Evolutionary conservation across 2,113 vertebrate genomes (phyloP), one percentile per base, ranked within the genome.

Genomic region (Cebidichthys violaceus): DNA sequence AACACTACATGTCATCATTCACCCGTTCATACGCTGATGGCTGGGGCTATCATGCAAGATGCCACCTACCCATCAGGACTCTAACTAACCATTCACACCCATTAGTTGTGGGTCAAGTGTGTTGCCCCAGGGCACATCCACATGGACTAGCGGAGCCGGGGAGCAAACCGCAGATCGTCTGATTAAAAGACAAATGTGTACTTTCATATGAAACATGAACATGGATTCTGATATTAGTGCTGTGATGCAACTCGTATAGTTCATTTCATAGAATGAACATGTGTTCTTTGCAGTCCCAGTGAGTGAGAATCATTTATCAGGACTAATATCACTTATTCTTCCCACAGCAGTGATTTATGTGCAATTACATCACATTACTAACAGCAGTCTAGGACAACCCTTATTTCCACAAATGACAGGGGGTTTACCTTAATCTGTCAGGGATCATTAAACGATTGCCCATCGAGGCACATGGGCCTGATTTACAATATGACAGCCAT

Each of bases 381-480:
- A 37, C 41, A 45, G 35, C 29, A 29, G 29, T 70, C 59, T 65
- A 31, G 43, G 29, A 43, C 31, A 17, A 27, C 24, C 37, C 52
- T 35, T 59, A 77, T 77, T 83, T 72, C 33, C 8, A 74, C 6
- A 27, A 64, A 68, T 9, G 5, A 24, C 29, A 10, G 2, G 62
- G 13, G 64, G 54, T 7, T 79, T 84, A 78, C 17, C 29, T 75
- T 84, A 79, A 84, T 78, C 83, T 70, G 55, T 60, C 39, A 50
- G 43, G 43, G 14, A 66, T 83, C 73, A 68, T 77, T 83, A 24
- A 76, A 70, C 59, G 2, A 69, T 77, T 70, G n/a, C n/a, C 65
- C 52, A 60, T 55, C 0, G 7, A 82, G 37, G 13, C 52, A 64
- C 69, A 41, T 60, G 45, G 39, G 18, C 24, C 60, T 65, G 55